Base-by-base conservation (phyloP, 1,140 invertebrate genomes). In the Charaxes varanes region DNA sequence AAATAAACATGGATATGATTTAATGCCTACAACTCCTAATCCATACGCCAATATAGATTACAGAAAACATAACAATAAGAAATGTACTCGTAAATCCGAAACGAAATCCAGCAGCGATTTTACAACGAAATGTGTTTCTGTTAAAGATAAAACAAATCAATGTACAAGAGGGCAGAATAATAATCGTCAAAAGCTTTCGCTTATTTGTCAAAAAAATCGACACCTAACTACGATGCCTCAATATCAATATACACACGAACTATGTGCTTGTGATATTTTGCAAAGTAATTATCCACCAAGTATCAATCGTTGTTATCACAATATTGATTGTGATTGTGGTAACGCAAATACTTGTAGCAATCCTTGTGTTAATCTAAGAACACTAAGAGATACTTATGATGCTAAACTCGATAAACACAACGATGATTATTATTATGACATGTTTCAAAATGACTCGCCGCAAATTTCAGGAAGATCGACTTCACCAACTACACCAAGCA, bases 91-190 rank as follows among this genome's bases (percentile, higher is more conserved):
- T 21, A 62, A 44, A 33, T 22, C 19, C 8, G 30, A 32, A 21
- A 22, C 4, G 2, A 30, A 34, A 30, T 12, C 17, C 2, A 36
- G 22, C 1, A 34, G 36, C 22, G 30, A 37, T 7, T 11, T 6
- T 32, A 12, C 23, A 22, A 31, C 46, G 12, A 24, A 18, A 10
- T 47, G 35, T 37, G 5, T 18, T 28, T 15, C 22, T 19, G 34
- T 19, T 18, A 21, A 15, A 12, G 17, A 43, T 32, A 42, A 35
- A 17, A 4, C 23, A 12, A 31, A 48, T 13, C 30, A 57, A 40
- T 79, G 74, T 36, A 73, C 69, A 13, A 60, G 62, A 46, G 43
- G 53, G 8, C 44, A 57, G 2, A 65, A 36, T 24, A 36, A 23
- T 23, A 36, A 49, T 41, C 46, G 36, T 10, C 35, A 38, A 42